Evolutionary conservation across 2,797 vertebrate species (phyloP).

Genomic region (Antennarius maculatus): DNA sequence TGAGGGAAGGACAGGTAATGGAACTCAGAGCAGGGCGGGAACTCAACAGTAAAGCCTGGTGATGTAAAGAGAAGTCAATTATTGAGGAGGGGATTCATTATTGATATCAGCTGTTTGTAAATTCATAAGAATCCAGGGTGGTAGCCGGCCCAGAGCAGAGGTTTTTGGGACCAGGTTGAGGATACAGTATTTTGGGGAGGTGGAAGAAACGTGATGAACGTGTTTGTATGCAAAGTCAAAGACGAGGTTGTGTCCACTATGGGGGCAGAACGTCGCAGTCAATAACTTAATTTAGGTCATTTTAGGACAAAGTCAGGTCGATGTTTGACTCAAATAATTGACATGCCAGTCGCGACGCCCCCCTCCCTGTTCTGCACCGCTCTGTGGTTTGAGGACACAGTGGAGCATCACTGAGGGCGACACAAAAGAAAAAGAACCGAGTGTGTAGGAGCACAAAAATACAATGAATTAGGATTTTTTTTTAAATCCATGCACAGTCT

Average conservation of each 20-base stretch:
- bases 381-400: constrained; percentile 14
- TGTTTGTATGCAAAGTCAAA: constrained; percentile 17
- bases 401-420: neutral
- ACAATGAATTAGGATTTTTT: too few species aligned
- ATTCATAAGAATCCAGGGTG: constrained; percentile 61
- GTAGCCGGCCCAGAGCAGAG: constrained; percentile 29
- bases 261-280: constrained; percentile 6
- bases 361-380: neutral
- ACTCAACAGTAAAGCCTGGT: constrained; percentile 59
- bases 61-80: constrained; percentile 77
- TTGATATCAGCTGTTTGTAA: constrained; percentile 68
- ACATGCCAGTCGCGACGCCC: constrained; percentile 13
- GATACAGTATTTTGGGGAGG: constrained; percentile 26
- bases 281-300: constrained; percentile 40
- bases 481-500: neutral
- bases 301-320: constrained; percentile 16
- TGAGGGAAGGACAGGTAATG: constrained; percentile 73
- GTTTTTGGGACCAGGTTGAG: constrained; percentile 29
- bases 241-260: neutral
- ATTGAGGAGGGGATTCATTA: constrained; percentile 70
- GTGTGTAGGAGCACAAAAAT: too few species aligned
- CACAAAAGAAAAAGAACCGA: too few species aligned
- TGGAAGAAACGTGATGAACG: neutral
- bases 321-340: constrained; percentile 28
- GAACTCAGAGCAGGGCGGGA: constrained; percentile 62